Base-by-base conservation (phyloP, 2,113 vertebrate genomes). In the Empidonax alnorum region DNA sequence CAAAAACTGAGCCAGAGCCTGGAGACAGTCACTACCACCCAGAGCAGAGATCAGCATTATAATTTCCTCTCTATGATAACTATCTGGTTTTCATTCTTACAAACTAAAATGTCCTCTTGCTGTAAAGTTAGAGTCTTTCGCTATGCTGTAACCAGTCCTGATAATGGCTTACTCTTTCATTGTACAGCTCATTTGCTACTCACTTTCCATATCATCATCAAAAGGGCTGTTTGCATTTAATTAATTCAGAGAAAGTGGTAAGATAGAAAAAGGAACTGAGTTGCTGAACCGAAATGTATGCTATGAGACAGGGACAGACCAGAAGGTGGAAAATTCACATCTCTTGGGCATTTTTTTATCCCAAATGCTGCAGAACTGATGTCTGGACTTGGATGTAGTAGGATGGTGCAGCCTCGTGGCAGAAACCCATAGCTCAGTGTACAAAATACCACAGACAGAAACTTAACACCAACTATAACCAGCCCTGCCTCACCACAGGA, bases 351-450 rank as follows among this genome's bases (percentile, higher is more conserved):
- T 61, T 61, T 63, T 16, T 6, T 69, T 87, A 71, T 74, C 41
- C 22, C 18, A 67, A 0, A n/a, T 49, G 9, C 30, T 58, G 31
- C 25, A 67, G 62, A 66, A 46, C 7, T 53, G 24, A 25, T 46
- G 4, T 72, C 35, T 65, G 25, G 12, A 30, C 19, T 28, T 0
- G 0, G 46, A 53, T 39, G 6, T 11, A 72, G 24, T 23, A 41
- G 10, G 10, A 35, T 31, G n/a, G 30, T 59, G 33, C 20, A 62
- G 52, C 7, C 31, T 42, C 14, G 10, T 27, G 9, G 24, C 46
- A 56, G 56, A 88, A 82, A 31, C 17, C 12, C 61, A 41, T 30
- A 61, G 21, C 11, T 21, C 20, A 69, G 0, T 12, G 6, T 14
- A 65, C 7, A 63, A 41, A 83, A 83, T 3, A 14, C 13, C 25